Evolutionary conservation across 2,888 invertebrate genomes (phyloP).

Genomic region (Caenorhabditis doughertyi): DNA sequence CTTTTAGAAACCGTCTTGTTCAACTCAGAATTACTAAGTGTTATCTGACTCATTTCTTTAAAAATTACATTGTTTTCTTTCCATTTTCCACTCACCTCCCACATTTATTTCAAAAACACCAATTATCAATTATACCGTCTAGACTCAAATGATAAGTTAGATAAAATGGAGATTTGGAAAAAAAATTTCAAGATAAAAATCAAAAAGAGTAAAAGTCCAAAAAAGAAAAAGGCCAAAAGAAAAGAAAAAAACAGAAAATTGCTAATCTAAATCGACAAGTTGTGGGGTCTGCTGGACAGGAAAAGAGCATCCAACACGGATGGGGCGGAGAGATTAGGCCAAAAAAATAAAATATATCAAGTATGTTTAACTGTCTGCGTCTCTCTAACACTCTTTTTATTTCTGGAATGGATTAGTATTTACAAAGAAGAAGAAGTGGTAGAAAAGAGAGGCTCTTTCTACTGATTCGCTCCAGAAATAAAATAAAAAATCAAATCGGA

Average conservation of each 20-base stretch:
- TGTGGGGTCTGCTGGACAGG: neutral
- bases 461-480: neutral
- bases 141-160: slow-evolving; percentile 4
- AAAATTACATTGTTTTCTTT: neutral
- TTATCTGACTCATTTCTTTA: neutral
- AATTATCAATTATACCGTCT: slow-evolving; percentile 16
- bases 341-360: slow-evolving; percentile 31
- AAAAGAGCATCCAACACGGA: neutral
- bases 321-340: slow-evolving; percentile 31
- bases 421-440: slow-evolving; percentile 4
- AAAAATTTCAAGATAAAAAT: neutral
- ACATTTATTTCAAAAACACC: neutral
- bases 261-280: slow-evolving; percentile 43
- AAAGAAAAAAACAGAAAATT: slow-evolving; percentile 7
- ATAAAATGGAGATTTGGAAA: neutral
- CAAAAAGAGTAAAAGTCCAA: neutral
- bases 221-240: neutral
- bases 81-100: neutral
- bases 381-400: slow-evolving; percentile 3
- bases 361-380: slow-evolving; percentile 4
- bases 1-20: neutral
- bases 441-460: slow-evolving; percentile 3
- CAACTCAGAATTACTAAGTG: neutral
- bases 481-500: slow-evolving; percentile 56
- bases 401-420: slow-evolving; percentile 36